Evolutionary conservation across 2,888 invertebrate species (phyloP).

Genomic region (Chirona hameri): DNA sequence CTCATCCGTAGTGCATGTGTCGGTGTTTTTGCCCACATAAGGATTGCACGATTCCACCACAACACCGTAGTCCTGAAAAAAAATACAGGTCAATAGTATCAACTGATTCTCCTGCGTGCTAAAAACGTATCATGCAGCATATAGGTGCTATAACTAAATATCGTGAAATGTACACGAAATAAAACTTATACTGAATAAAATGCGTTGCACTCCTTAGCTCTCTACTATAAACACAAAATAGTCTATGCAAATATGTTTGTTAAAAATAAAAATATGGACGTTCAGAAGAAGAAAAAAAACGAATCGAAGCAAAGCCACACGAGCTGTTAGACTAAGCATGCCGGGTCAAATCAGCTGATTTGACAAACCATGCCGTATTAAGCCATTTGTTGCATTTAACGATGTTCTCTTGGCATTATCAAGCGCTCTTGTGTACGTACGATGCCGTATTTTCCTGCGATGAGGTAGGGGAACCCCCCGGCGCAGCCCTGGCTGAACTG

Average conservation of each 20-base stretch:
- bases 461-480: conserved; percentile 48
- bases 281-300: no score
- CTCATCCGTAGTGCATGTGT: conserved; percentile 39
- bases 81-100: not conserved
- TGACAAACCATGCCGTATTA: no score
- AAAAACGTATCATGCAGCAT: no score
- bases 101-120: not conserved
- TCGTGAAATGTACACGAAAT: not conserved
- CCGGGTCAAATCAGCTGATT: no score
- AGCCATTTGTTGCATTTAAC: no score
- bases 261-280: no score
- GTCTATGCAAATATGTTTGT: no score
- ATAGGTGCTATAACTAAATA: no score
- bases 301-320: no score
- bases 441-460: conserved; percentile 45
- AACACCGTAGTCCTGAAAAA: conserved; percentile 48
- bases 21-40: conserved; percentile 48
- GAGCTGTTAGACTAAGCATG: no score
- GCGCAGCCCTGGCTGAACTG: conserved; percentile 51
- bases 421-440: not conserved
- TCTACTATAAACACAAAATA: no score
- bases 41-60: conserved; percentile 51
- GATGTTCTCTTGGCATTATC: no score
- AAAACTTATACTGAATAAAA: not conserved
- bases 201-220: not conserved